Base-by-base conservation (phyloP, 2,113 vertebrate species). In the Semicossyphus pulcher region DNA sequence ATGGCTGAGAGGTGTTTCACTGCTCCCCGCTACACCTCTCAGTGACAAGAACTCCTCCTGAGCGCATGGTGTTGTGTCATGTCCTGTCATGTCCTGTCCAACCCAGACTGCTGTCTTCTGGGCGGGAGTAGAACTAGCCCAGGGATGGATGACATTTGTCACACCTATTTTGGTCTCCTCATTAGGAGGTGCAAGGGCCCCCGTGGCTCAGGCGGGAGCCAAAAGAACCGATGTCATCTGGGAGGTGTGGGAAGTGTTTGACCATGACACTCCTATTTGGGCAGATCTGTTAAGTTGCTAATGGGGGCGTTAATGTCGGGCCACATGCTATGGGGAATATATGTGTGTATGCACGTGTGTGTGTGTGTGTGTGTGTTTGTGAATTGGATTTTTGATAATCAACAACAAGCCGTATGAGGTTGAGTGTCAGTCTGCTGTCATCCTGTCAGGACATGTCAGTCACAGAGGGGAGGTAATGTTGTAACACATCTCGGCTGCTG, bases 141-240 rank as follows among this genome's bases (percentile, higher is more conserved):
- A 76, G 80, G 51, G 72, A 74, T 44, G 73, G 80, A 74, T 86
- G 86, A 86, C 82, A 85, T 90, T 89, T 88, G 81, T 90, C 85
- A 70, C 79, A 86, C 84, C 83, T 88, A 92, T 93, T 91, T 90
- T 68, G 72, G 88, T 76, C 68, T 65, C 67, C 86, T 92, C 89
- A 90, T 93, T 92, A 92, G 88, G 80, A 93, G 78, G 87, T 91
- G 90, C 80, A 66, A 87, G 79, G 83, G 76, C 70, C 82, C 75
- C 42, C 28, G 66, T 73, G 62, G 89, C 42, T 85, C 72, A 39
- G 49, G 53, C 39, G n/a, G 83, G 80, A 72, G 75, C 69, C 56
- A 44, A 72, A 76, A 76, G 75, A 62, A 62, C 54, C 25, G 61
- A 70, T 86, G 80, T 88, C 89, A 85, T 78, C 63, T 60, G 86